phyloP scores from a whole-genome alignment of 2,113 vertebrate species.

The Lophura nycthemera region DNA sequence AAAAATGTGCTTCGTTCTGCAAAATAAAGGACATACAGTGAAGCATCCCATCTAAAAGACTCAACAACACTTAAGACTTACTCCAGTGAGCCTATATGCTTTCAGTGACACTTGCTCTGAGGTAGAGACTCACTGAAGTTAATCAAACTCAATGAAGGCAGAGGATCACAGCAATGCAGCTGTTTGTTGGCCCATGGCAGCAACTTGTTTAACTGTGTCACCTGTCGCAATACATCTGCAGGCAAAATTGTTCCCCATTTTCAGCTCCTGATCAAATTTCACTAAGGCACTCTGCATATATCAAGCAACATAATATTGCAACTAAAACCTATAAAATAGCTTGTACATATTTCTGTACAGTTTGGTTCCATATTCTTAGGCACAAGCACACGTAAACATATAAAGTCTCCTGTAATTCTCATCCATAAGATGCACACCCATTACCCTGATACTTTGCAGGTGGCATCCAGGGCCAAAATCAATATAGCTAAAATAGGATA shows the following conservation, averaged over 20 bases:
- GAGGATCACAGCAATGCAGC: background rate
- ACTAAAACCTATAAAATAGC: background rate
- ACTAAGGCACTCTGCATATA: background rate
- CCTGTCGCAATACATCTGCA: background rate
- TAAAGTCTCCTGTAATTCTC: background rate
- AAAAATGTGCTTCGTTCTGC: background rate
- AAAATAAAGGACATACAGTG: background rate
- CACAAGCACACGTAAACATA: background rate
- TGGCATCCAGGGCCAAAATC: slow-evolving; percentile 22
- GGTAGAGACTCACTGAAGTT: background rate
- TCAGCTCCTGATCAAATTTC: background rate
- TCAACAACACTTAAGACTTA: background rate
- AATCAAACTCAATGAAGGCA: background rate
- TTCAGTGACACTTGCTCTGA: background rate
- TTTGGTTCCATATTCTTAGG: background rate
- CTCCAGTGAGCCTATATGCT: background rate
- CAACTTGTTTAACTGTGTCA: background rate
- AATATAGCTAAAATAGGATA: slow-evolving; percentile 24
- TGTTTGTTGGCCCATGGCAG: background rate
- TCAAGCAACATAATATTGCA: background rate
- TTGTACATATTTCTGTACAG: background rate
- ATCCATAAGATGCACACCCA: background rate
- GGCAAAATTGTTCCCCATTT: background rate
- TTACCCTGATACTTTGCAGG: background rate
- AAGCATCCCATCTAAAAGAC: rapidly evolving